phyloP scores from a whole-genome alignment of 2,113 vertebrate genomes.

The Dasyurus viverrinus region DNA sequence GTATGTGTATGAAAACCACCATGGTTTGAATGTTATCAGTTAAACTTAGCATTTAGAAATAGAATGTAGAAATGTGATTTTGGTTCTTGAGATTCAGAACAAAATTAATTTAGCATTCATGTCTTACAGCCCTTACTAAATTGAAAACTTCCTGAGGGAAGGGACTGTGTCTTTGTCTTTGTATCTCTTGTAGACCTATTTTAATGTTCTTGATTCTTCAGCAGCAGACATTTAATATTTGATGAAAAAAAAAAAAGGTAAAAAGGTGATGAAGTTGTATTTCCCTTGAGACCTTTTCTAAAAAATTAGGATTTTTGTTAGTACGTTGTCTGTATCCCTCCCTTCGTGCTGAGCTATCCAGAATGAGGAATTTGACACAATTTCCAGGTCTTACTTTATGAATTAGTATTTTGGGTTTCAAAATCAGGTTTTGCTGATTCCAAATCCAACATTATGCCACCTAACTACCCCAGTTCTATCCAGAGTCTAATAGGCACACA shows the following conservation, averaged over 20 bases:
- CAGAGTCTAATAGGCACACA: background rate
- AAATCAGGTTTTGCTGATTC: background rate
- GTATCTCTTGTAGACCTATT: background rate
- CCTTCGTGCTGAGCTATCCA: slow-evolving; percentile 26
- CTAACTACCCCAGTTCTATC: background rate
- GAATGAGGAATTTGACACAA: slow-evolving; percentile 8
- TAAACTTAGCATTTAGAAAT: background rate
- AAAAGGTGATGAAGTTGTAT: background rate
- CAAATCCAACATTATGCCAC: background rate
- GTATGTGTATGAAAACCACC: background rate
- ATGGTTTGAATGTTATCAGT: background rate
- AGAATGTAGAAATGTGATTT: background rate
- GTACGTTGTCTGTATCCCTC: background rate
- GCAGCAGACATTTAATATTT: background rate
- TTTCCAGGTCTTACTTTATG: background rate
- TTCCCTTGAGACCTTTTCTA: background rate
- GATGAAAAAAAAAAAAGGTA: background rate
- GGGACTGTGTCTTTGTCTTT: background rate
- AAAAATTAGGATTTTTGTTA: background rate
- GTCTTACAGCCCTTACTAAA: background rate
- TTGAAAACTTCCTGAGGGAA: background rate
- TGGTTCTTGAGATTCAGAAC: background rate
- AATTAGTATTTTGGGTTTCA: background rate
- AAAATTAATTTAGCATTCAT: background rate
- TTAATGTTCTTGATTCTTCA: background rate